Conservation (phyloP, 2,888 invertebrate species). For the Xestia sexstrigata region DNA sequence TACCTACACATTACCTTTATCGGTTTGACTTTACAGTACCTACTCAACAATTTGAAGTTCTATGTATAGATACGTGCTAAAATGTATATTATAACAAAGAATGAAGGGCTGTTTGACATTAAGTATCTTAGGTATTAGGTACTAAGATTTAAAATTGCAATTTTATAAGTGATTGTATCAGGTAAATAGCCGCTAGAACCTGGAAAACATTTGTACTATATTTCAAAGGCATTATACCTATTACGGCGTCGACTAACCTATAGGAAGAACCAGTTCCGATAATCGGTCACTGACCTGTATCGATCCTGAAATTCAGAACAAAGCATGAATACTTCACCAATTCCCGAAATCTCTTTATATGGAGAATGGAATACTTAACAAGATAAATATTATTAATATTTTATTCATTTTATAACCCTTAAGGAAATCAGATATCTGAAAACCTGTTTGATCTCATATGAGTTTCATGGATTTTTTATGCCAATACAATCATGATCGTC, state of each 20-base stretch:
- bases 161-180: neutral
- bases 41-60: neutral
- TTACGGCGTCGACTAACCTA: neutral
- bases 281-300: conserved; percentile 13
- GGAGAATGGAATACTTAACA: neutral
- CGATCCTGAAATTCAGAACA: neutral
- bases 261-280: neutral
- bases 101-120: neutral
- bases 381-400: conserved; percentile 1
- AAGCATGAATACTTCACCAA: neutral
- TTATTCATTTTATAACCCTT: neutral
- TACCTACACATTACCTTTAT: neutral
- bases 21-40: neutral
- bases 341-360: neutral
- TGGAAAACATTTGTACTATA: neutral
- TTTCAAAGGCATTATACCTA: neutral
- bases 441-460: neutral
- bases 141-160: neutral
- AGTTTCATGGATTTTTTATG: neutral
- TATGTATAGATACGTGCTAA: neutral
- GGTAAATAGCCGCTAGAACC: neutral
- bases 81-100: neutral
- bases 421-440: neutral
- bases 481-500: neutral
- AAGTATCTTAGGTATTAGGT: neutral